These are phyloP conservation scores for Dynastes hyllus DNA, from an alignment of 2,888 invertebrate species.

Conservation along the genomic window DNA sequence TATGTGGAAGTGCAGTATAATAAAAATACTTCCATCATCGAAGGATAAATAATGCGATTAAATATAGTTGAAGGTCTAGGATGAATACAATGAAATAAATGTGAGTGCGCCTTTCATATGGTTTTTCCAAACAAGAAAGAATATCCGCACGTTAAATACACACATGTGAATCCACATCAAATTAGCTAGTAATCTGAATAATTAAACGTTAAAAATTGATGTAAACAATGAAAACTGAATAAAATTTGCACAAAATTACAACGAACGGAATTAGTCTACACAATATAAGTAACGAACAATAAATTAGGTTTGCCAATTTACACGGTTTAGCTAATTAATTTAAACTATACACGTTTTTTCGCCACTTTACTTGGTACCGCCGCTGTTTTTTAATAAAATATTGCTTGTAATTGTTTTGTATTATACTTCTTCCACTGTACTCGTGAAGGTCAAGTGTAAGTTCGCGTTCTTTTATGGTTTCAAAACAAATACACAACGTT, in stretches of 20 bases:
- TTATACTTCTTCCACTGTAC: conserved; percentile 20
- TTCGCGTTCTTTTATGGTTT: conserved; percentile 25
- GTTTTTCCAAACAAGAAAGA: conserved; percentile 44
- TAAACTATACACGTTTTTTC: conserved; percentile 20
- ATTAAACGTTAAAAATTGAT: conserved; percentile 36
- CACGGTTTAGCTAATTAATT: conserved; percentile 24
- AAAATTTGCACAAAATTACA: conserved; percentile 37
- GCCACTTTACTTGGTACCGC: conserved; percentile 1
- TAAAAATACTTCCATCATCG: conserved; percentile 44
- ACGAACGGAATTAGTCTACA: conserved; percentile 11
- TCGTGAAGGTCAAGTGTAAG: conserved; percentile 39
- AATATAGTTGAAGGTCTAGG: conserved; percentile 54
- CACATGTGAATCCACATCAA: conserved; percentile 35
- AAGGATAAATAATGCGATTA: conserved; percentile 51
- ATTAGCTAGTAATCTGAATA: conserved; percentile 32
- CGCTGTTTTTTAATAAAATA: conserved; percentile 28
- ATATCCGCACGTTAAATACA: conserved; percentile 39
- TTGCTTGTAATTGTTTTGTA: conserved; percentile 34
- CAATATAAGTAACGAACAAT: conserved; percentile 21
- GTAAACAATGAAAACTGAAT: conserved; percentile 44
- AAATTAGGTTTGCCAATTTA: conserved; percentile 26
- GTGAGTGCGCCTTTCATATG: conserved; percentile 41
- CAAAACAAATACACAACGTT: conserved; percentile 27
- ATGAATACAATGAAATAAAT: conserved; percentile 50
- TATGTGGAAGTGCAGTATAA: conserved; percentile 34